These are phyloP conservation scores for Limosa lapponica DNA, from an alignment of 2,797 vertebrate species.

Conservation along the genomic window DNA sequence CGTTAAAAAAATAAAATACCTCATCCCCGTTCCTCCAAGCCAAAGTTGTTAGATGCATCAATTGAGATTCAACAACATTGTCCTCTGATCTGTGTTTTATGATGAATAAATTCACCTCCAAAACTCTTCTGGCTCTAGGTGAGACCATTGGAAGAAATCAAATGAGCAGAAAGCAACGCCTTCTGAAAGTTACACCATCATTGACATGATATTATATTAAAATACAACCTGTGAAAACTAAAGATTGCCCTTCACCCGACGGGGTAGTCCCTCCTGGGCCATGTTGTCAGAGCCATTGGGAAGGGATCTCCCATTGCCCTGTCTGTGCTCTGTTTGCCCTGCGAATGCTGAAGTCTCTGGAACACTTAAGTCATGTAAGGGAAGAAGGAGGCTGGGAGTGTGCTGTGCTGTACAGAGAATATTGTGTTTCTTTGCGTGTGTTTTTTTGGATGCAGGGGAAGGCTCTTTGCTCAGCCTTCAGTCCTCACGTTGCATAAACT, in stretches of 20 bases:
- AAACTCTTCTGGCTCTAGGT: neutral
- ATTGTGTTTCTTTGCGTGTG: neutral
- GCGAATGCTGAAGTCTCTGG: neutral
- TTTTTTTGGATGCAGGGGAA: neutral
- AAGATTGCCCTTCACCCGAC: neutral
- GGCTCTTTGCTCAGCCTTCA: neutral
- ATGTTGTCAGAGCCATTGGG: fast-evolving
- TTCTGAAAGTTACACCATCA: fast-evolving
- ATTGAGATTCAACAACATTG: neutral
- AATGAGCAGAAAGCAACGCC: neutral
- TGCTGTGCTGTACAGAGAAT: neutral
- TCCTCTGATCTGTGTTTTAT: neutral
- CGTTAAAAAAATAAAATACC: neutral
- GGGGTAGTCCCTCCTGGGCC: fast-evolving
- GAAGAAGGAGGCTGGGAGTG: neutral
- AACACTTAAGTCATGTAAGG: neutral
- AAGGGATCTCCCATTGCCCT: neutral
- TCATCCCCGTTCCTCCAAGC: neutral
- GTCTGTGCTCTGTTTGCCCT: neutral
- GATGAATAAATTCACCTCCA: neutral
- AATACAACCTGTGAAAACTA: neutral
- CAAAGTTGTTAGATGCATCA: neutral
- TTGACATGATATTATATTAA: neutral
- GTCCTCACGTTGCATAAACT: neutral
- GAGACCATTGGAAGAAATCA: neutral